A percentile compares a stretch with the other conserved stretches of the same genome.
Conservation (phyloP, 2,888 invertebrate species). For the Cryptocephalus moraei region DNA sequence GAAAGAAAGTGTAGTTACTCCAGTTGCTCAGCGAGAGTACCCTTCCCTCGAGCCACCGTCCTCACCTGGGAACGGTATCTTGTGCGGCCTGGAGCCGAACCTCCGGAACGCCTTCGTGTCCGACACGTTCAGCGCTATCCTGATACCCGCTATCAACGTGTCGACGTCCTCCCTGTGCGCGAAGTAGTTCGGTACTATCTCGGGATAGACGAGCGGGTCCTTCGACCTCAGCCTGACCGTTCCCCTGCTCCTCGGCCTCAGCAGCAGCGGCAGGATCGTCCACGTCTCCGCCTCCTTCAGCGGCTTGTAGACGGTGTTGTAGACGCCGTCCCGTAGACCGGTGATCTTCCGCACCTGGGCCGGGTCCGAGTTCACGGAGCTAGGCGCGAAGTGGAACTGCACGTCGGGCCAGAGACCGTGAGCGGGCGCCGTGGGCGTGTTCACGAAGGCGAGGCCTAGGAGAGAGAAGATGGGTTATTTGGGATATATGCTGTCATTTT, state of each 20-base stretch:
- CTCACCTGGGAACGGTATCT: constrained; percentile 64
- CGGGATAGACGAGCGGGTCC: constrained; percentile 74
- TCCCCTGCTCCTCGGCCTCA: constrained; percentile 82
- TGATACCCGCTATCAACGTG: constrained; percentile 73
- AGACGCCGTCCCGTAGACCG: constrained; percentile 68
- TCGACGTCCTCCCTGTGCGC: constrained; percentile 72
- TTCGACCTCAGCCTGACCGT: constrained; percentile 71
- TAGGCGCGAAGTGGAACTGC: constrained; percentile 79
- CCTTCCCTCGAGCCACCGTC: too few species aligned
- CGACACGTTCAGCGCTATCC: constrained; percentile 70
- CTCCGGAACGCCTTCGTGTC: constrained; percentile 69
- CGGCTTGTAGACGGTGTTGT: constrained; percentile 78
- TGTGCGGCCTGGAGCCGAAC: constrained; percentile 69
- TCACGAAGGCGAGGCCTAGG: constrained; percentile 62
- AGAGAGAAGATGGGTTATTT: too few species aligned
- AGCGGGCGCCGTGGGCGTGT: constrained; percentile 74
- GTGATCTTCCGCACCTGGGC: constrained; percentile 65
- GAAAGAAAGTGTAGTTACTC: too few species aligned
- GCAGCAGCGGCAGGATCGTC: constrained; percentile 68
- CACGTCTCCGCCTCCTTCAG: constrained; percentile 69
- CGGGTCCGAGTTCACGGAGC: constrained; percentile 75
- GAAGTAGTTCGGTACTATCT: constrained; percentile 88
- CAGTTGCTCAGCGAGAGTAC: too few species aligned
- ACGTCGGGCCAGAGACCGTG: constrained; percentile 73
- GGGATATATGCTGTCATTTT: too few species aligned